Base-by-base conservation (phyloP, 2,888 invertebrate species). In the Amphipyra tragopoginis region DNA sequence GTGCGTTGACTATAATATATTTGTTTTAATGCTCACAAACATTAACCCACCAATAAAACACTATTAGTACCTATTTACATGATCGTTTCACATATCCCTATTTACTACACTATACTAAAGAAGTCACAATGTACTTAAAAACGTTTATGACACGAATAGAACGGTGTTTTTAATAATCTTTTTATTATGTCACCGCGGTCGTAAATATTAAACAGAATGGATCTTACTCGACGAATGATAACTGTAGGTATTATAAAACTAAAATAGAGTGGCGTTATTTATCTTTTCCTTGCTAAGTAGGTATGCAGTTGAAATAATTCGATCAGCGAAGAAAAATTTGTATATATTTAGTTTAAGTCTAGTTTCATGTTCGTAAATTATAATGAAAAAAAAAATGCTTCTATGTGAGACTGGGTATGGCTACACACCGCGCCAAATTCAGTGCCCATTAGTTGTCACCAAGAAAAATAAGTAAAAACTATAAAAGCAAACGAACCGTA, bases 1-100 rank as follows among this genome's bases (percentile, higher is more conserved):
- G 8, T 7, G 26, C 49, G 36, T 38, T 50, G 38, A 36, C 51
- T 52, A 14, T 40, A 21, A 43, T n/a, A 45, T 45, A 53, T 53
- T 45, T n/a, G 56, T 67, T 54, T 47, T 39, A 38, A 45, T n/a
- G 36, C 43, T 54, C 54, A 42, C 13, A 21, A 26, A 64, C 44
- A 49, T 49, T 45, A 68, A 54, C 74, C 21, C 53, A 53, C 47
- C 53, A 34, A 53, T 58, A 53, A 66, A 66, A 53, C 42, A 43
- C n/a, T 15, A 34, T 59, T 51, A 48, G 13, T 55, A 36, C 34
- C 34, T 56, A 55, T 63, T 72, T 7, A 55, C 33, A 40, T 55
- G 55, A 52, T 59, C 53, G 29, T 69, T 62, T 21, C 44, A 38
- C 44, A 53, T 26, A 45, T 57, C 36, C 38, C 29, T 44, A 14